Base-by-base conservation (phyloP, 2,113 vertebrate species). In the Sylvilagus bachmani region DNA sequence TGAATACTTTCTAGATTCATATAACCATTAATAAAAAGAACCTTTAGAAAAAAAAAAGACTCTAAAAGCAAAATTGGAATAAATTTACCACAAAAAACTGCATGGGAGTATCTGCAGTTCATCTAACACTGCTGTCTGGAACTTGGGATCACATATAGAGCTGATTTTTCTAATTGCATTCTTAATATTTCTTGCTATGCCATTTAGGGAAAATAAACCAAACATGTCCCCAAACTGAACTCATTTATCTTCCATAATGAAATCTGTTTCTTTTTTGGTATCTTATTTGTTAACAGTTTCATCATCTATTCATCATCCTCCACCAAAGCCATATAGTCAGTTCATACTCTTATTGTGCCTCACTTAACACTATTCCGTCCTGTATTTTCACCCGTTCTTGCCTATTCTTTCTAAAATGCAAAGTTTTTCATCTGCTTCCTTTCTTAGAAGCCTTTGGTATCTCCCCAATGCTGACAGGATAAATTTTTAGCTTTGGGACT, bases 221-320 rank as follows among this genome's bases (percentile, higher is more conserved):
- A 94, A 80, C 66, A 80, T 19, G 4, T 66, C 24, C 67, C 19
- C 22, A 73, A 61, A 49, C 9, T 27, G 33, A 81, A 93, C 36
- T 93, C 33, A 61, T 61, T 79, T 90, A 44, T 66, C 24, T 86
- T 93, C 51, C 25, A 61, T 81, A 27, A 86, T 51, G 25, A 86
- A 89, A 33, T 19, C 4, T 64, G 19, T 79, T 93, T 86, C 1
- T 29, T 53, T 93, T 90, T 88, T 93, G 61, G 61, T 5, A 81
- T n/a, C 36, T 13, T 69, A 17, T 82, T n/a, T 80, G 27, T 64
- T 73, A 75, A 83, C 6, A 29, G 17, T 61, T 84, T 6, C 10
- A 51, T 36, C 29, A 75, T 81, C 33, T 33, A 11, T 62, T 80
- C 33, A 71, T 55, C 53, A 73, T 55, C 36, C 49, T 31, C 22